Evolutionary conservation across 2,888 invertebrate species (phyloP).

Genomic region (Machimus rusticus): DNA sequence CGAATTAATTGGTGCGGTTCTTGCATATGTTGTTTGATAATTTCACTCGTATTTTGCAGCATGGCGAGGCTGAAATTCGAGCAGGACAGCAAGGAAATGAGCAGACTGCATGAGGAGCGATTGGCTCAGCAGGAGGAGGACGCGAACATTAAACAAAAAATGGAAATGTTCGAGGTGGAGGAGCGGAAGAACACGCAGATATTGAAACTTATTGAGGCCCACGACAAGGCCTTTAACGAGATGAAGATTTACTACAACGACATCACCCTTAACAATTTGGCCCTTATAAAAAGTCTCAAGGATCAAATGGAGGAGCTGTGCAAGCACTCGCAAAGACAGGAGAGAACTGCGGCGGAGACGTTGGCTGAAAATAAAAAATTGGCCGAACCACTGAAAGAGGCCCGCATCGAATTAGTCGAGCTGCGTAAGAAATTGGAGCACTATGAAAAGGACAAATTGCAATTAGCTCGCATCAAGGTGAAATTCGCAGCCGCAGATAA

Average conservation of each 20-base stretch:
- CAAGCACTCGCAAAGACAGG: slow-evolving; percentile 80
- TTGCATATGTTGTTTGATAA: slow-evolving; percentile 9
- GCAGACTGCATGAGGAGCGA: slow-evolving; percentile 66
- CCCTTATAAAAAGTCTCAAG: slow-evolving; percentile 88
- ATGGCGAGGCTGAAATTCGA: slow-evolving; percentile 72
- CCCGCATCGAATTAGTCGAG: slow-evolving; percentile 75
- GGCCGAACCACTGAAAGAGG: slow-evolving; percentile 75
- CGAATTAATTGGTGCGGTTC: neutral
- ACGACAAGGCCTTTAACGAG: slow-evolving; percentile 85
- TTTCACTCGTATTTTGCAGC: slow-evolving; percentile 58
- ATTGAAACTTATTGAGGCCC: slow-evolving; percentile 78
- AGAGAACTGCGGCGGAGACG: slow-evolving; percentile 67
- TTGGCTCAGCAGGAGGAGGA: slow-evolving; percentile 76
- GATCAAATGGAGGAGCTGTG: slow-evolving; percentile 80
- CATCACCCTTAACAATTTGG: slow-evolving; percentile 90
- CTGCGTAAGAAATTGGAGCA: slow-evolving; percentile 80
- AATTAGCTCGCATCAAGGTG: slow-evolving; percentile 65
- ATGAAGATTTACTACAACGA: slow-evolving; percentile 96
- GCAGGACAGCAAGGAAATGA: slow-evolving; percentile 72
- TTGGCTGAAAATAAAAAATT: slow-evolving; percentile 77
- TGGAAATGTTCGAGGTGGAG: slow-evolving; percentile 88
- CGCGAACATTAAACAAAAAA: slow-evolving; percentile 75
- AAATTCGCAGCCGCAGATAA: slow-evolving; percentile 61
- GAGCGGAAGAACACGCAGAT: slow-evolving; percentile 91
- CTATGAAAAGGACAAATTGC: slow-evolving; percentile 84